Percentiles rank a stretch among this genome's conserved stretches.
Conservation (phyloP, 2,888 invertebrate genomes). For the Tetranychus truncatus region DNA sequence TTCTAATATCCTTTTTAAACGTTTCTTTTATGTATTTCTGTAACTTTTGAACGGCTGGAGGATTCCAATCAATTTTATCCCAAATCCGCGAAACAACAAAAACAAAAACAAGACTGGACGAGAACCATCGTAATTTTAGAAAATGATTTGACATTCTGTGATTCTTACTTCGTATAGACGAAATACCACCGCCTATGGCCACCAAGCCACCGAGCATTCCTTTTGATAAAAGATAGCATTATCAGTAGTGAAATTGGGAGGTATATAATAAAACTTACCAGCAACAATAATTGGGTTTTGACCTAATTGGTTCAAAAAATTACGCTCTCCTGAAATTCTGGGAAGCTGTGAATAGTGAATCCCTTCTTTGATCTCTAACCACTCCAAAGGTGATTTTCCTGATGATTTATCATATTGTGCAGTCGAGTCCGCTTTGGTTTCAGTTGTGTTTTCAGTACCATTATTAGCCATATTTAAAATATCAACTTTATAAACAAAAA, state of each 20-base stretch:
- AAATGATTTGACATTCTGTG: background rate
- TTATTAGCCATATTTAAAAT: background rate
- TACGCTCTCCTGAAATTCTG: background rate
- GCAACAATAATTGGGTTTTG: background rate
- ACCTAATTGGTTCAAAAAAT: background rate
- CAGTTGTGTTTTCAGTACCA: background rate
- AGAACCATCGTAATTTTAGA: background rate
- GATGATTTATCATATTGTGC: background rate
- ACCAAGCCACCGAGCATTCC: background rate
- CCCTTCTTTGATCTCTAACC: conserved; percentile 1
- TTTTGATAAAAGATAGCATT: background rate
- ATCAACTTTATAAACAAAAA: too few relatives aligned
- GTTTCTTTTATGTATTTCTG: background rate
- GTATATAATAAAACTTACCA: background rate
- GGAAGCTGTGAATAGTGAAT: background rate
- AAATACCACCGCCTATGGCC: background rate
- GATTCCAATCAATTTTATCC: conserved; percentile 4
- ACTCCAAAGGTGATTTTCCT: conserved; percentile 4
- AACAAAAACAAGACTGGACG: background rate
- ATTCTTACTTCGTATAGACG: background rate
- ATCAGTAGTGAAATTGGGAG: too few relatives aligned
- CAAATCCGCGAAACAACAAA: background rate
- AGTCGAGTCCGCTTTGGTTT: background rate
- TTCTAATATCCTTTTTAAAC: background rate
- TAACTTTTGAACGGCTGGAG: background rate